Percentiles rank a stretch among this genome's conserved stretches.
These are phyloP conservation scores for Grammomys surdaster DNA, from an alignment of 2,113 vertebrate genomes.

Conservation along the genomic window DNA sequence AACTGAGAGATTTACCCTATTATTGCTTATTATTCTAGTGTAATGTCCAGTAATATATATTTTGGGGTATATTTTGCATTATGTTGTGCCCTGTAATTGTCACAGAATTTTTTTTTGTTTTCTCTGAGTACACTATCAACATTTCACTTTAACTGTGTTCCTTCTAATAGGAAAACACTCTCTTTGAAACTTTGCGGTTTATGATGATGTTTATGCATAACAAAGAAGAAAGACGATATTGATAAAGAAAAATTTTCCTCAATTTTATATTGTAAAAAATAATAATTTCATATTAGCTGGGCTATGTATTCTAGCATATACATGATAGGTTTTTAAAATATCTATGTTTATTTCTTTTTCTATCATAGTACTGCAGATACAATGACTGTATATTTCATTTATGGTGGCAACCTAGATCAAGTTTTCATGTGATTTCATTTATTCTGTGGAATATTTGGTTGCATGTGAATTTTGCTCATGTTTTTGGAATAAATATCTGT, in stretches of 20 bases:
- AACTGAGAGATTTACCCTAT: background rate
- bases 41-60: background rate
- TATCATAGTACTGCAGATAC: conserved; percentile 2
- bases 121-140: background rate
- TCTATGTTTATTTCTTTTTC: conserved; percentile 48
- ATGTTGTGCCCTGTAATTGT: background rate
- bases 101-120: background rate
- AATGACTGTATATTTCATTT: conserved; percentile 22
- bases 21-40: background rate
- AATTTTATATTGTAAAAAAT: conserved; percentile 22
- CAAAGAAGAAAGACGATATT: conserved; percentile 31
- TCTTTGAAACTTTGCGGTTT: background rate
- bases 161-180: conserved; percentile 2
- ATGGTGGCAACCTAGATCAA: background rate
- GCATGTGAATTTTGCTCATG: conserved; percentile 41
- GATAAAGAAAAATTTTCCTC: background rate
- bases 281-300: conserved; percentile 46
- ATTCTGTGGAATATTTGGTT: conserved; percentile 1
- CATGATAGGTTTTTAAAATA: background rate
- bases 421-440: conserved; percentile 54
- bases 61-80: background rate
- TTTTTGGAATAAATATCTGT: conserved; percentile 52
- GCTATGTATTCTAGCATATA: conserved; percentile 5
- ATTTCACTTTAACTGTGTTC: background rate
- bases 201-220: background rate